Evolutionary conservation across 2,113 vertebrate species (phyloP), one percentile per base, ranked within the genome.

Genomic region (Campylomormyrus tamandua): DNA sequence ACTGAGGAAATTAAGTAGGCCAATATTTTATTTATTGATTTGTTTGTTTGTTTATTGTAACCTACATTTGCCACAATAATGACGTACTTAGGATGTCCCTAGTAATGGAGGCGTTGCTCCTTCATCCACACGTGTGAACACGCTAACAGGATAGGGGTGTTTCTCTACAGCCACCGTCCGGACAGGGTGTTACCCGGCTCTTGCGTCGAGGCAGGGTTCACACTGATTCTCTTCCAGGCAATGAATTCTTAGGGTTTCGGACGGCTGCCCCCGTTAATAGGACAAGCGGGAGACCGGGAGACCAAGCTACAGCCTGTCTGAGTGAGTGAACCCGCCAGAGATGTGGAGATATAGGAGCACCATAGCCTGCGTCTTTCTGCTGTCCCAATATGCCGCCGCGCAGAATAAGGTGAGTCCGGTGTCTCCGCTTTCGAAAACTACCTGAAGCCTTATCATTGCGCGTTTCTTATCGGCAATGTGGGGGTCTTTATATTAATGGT

Each of bases 341-440:
- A 96, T 96, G 96, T 94, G 95, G 96, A 95, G 92, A 89, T 94
- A 92, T 92, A 91, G 90, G 1, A 93, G 92, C 88, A 77, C 95
- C 91, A 90, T 95, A 1, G 92, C 92, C 35, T 95, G 90, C 21
- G 77, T 45, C 27, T 11, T 95, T 89, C 91, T 96, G 89, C 89
- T 96, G 88, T 89, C 92, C 45, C 89, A 93, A 89, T 53, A 93
- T 89, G 94, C 90, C 87, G 91, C 90, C 39, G 93, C 96, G 5
- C 92, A 93, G 89, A 95, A 89, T 89, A 96, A 96, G 96, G 96
- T 96, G 94, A 92, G 94, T 52, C 27, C 15, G 0, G 49, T 39
- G 11, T 89, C n/a, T 7, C 13, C 70, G 42, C 77, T 42, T 45
- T 83, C 1, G 31, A 45, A 31, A 66, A 11, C 3, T 11, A 70